Conservation (phyloP, 2,888 invertebrate genomes). For the Drosophila fulvimacula region DNA sequence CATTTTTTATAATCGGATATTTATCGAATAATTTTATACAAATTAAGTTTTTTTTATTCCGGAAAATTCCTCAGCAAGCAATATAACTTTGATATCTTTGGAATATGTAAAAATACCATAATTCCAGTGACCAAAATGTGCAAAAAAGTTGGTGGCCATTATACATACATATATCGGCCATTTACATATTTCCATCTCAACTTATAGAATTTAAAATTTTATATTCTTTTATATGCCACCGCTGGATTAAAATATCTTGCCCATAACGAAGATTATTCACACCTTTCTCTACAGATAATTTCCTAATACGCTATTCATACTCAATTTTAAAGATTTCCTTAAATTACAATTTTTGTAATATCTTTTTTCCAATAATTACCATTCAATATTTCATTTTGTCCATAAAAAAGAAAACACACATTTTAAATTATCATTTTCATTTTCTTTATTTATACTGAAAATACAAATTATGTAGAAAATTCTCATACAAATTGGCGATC, state of each 20-base stretch:
- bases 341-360: too few species aligned
- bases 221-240: too few species aligned
- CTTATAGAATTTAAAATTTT: too few species aligned
- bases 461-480: slow-evolving; percentile 82
- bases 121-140: neutral
- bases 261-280: neutral
- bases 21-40: neutral
- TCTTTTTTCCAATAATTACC: neutral
- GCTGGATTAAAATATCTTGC: neutral
- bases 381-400: neutral
- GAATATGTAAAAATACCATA: neutral
- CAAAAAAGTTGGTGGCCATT: too few species aligned
- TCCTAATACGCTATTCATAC: too few species aligned
- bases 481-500: slow-evolving; percentile 79
- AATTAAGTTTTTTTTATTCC: neutral
- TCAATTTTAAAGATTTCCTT: too few species aligned
- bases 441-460: slow-evolving; percentile 81
- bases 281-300: too few species aligned
- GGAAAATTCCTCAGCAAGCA: neutral
- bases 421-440: slow-evolving; percentile 57
- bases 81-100: neutral
- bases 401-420: neutral
- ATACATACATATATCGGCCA: too few species aligned
- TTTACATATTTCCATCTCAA: too few species aligned
- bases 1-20: neutral